phyloP scores from a whole-genome alignment of 2,797 vertebrate species.

The Gymnothorax reevesii region DNA sequence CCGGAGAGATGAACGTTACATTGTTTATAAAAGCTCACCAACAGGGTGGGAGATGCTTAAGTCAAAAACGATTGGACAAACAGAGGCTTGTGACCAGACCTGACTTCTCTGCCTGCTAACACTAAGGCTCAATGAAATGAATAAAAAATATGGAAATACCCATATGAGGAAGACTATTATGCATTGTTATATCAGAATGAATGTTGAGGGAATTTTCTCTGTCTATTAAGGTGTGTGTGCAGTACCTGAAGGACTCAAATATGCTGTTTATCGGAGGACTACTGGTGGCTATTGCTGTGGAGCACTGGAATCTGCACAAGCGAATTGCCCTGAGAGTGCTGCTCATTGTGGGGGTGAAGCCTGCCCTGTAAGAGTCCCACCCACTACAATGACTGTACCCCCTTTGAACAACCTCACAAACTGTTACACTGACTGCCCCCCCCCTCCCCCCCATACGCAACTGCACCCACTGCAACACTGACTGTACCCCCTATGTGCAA shows the following conservation, averaged over 20 bases:
- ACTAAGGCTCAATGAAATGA: too few relatives aligned
- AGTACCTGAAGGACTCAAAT: constrained; percentile 89
- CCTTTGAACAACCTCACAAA: background rate
- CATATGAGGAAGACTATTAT: too few relatives aligned
- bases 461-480: background rate
- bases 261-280: constrained; percentile 91
- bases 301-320: constrained; percentile 89
- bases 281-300: constrained; percentile 88
- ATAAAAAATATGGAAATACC: too few relatives aligned
- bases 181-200: too few relatives aligned
- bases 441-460: background rate
- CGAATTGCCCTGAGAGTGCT: constrained; percentile 87
- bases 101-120: too few relatives aligned
- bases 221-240: constrained; percentile 75
- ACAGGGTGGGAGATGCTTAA: too few relatives aligned
- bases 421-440: background rate
- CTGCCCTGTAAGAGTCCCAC: constrained; percentile 82
- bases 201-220: too few relatives aligned
- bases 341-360: constrained; percentile 84
- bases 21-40: too few relatives aligned
- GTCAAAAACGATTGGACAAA: too few relatives aligned
- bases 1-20: too few relatives aligned
- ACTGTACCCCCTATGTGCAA: background rate
- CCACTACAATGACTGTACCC: background rate
- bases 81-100: too few relatives aligned